Evolutionary conservation across 92 coral and sea anemone genomes (phyloP).

Genomic region (Heliopora coerulea): DNA sequence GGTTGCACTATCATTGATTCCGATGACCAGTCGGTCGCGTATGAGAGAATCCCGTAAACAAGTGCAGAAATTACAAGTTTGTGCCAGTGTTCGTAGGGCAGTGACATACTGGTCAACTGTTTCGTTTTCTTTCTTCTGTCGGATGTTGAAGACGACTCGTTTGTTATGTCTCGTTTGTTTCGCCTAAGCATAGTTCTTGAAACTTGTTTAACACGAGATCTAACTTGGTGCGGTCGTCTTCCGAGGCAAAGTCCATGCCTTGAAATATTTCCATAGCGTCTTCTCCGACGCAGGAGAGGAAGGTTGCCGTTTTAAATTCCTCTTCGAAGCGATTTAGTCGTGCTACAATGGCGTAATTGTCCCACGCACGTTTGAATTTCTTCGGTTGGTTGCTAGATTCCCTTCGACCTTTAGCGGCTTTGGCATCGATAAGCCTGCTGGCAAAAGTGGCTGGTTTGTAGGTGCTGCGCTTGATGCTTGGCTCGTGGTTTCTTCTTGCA

Average conservation of each 20-base stretch:
- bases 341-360: slow-evolving; percentile 40
- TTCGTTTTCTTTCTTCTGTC: too few species aligned
- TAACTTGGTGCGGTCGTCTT: slow-evolving; percentile 1
- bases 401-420: not conserved
- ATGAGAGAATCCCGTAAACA: too few species aligned
- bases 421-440: slow-evolving; percentile 5
- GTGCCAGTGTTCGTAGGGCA: too few species aligned
- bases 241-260: too few species aligned
- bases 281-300: too few species aligned
- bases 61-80: too few species aligned
- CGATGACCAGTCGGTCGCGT: too few species aligned
- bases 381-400: slow-evolving; percentile 15
- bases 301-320: too few species aligned
- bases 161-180: slow-evolving; percentile 40
- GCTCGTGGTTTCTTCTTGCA: too few species aligned
- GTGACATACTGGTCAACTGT: too few species aligned
- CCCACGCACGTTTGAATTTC: slow-evolving; percentile 35
- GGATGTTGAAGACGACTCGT: slow-evolving; percentile 35
- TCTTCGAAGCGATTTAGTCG: slow-evolving; percentile 33
- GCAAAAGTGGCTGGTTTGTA: not conserved
- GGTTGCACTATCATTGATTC: too few species aligned
- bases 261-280: too few species aligned
- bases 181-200: slow-evolving; percentile 37
- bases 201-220: slow-evolving; percentile 21
- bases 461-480: not conserved